A percentile compares a stretch with the other conserved stretches of the same genome.
These are phyloP conservation scores for Zapus hudsonius DNA, from an alignment of 2,113 vertebrate genomes.

Conservation along the genomic window DNA sequence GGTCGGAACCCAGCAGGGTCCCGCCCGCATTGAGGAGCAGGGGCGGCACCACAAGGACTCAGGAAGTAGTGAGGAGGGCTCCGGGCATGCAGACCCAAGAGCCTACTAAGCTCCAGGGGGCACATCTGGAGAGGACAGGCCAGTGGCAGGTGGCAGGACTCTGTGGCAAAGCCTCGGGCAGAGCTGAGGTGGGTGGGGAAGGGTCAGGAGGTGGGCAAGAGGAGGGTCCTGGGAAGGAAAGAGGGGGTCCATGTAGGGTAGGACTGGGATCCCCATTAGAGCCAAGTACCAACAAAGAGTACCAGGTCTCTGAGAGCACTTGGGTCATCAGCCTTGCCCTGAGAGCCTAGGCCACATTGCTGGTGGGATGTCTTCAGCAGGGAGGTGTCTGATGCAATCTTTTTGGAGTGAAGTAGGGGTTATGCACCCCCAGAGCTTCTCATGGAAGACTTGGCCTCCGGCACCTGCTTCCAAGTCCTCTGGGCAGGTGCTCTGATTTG, in stretches of 20 bases:
- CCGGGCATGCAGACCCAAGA: background rate
- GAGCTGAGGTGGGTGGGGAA: background rate
- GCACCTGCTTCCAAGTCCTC: background rate
- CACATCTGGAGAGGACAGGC: fast-evolving
- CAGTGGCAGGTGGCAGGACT: background rate
- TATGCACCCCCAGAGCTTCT: background rate
- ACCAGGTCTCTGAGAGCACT: background rate
- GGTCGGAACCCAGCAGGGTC: background rate
- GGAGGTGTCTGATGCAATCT: background rate
- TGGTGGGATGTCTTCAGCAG: fast-evolving
- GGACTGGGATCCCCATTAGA: background rate
- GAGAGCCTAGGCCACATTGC: background rate
- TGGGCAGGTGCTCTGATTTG: background rate
- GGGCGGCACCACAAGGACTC: fast-evolving
- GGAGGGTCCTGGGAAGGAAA: too few relatives aligned
- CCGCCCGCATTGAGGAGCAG: background rate
- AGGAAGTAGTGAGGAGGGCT: background rate
- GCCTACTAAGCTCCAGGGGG: background rate
- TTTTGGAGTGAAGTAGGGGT: fast-evolving
- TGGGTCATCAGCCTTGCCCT: fast-evolving
- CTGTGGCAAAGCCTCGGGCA: background rate
- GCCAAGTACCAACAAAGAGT: background rate
- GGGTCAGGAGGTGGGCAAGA: background rate
- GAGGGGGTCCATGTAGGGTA: background rate
- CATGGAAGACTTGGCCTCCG: background rate